These are phyloP conservation scores for Brachypteracias leptosomus DNA, from an alignment of 2,113 vertebrate species.

Conservation along the genomic window DNA sequence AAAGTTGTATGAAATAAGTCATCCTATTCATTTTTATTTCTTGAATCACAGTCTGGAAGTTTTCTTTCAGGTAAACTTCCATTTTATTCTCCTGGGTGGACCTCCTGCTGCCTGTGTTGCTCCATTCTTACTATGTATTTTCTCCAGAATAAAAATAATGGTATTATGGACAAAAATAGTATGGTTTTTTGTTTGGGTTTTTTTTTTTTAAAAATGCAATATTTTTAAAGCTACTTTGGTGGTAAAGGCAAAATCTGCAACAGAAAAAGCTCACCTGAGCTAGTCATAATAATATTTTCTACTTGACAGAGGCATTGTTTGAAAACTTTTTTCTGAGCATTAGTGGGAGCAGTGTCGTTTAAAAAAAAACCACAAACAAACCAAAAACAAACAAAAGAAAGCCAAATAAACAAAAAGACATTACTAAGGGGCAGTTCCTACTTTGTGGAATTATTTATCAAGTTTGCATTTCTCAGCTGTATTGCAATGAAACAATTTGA, in stretches of 20 bases:
- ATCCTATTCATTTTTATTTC: slow-evolving; percentile 8
- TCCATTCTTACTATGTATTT: neutral
- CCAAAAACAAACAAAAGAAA: no score
- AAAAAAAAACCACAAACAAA: no score
- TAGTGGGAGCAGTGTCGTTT: neutral
- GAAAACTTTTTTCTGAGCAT: neutral
- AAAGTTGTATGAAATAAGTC: neutral
- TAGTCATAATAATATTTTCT: neutral
- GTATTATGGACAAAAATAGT: neutral
- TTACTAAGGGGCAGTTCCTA: neutral
- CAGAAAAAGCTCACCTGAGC: neutral
- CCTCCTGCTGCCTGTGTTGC: neutral
- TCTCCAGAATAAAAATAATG: neutral
- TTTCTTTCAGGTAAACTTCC: slow-evolving; percentile 1
- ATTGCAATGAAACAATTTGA: neutral
- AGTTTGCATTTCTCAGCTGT: neutral
- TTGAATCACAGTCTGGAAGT: neutral
- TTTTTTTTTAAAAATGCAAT: neutral
- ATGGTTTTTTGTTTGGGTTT: neutral
- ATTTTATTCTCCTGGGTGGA: neutral
- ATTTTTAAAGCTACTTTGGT: no score
- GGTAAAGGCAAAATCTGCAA: no score
- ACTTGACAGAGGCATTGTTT: neutral
- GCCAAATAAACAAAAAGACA: no score
- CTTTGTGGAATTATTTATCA: neutral